These are phyloP conservation scores for Scelioninae gen. 1 DNA, from an alignment of 2,888 invertebrate genomes.

Conservation along the genomic window DNA sequence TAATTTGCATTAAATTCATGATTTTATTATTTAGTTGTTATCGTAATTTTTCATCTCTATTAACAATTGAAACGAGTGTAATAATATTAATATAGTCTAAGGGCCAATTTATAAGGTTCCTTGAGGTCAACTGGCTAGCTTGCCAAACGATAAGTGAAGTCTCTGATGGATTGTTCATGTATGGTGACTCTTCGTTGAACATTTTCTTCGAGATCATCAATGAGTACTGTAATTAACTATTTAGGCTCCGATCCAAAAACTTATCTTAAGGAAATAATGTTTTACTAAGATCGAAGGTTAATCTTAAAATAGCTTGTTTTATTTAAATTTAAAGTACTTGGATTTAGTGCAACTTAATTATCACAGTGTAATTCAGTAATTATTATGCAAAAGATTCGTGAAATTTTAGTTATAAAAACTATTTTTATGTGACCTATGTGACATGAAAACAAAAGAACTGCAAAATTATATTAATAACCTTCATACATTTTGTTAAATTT, in stretches of 20 bases:
- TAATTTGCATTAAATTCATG: too few species aligned
- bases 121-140: conserved; percentile 52
- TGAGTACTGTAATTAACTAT: conserved; percentile 50
- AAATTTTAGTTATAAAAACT: too few species aligned
- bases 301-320: not conserved
- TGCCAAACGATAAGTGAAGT: conserved; percentile 64
- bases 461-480: too few species aligned
- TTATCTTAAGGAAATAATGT: conserved; percentile 39
- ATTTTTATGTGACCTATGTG: too few species aligned
- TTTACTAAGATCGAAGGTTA: conserved; percentile 13
- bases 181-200: conserved; percentile 48
- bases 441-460: too few species aligned
- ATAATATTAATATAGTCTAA: conserved; percentile 58
- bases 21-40: too few species aligned
- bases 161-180: conserved; percentile 64
- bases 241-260: conserved; percentile 41
- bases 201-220: conserved; percentile 48
- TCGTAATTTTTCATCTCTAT: conserved; percentile 26
- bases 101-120: conserved; percentile 54
- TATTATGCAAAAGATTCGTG: too few species aligned
- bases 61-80: conserved; percentile 57
- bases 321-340: not conserved
- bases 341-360: too few species aligned
- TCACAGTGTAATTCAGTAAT: too few species aligned
- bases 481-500: too few species aligned